phyloP scores from a whole-genome alignment of 2,113 vertebrate species.

The Oriolus oriolus region DNA sequence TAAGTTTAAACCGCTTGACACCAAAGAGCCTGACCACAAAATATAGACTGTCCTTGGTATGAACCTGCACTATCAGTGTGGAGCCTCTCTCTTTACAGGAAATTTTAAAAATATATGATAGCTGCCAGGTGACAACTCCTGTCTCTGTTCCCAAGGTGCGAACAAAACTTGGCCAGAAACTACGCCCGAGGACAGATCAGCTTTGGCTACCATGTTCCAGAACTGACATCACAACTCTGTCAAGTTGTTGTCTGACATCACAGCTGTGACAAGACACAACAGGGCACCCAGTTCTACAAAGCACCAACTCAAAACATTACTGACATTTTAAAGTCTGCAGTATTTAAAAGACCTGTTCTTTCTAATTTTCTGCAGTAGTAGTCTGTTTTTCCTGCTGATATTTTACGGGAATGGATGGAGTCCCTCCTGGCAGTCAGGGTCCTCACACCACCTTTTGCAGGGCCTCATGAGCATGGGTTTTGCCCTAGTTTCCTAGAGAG shows the following conservation, averaged over 20 bases:
- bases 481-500: neutral
- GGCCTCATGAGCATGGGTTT: neutral
- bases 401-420: neutral
- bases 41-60: neutral
- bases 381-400: neutral
- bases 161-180: neutral
- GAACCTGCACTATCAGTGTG: neutral
- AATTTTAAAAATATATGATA: accelerated
- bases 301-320: neutral
- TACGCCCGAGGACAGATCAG: neutral
- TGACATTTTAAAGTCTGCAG: neutral
- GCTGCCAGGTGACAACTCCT: neutral
- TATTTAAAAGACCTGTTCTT: neutral
- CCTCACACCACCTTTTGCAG: neutral
- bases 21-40: neutral
- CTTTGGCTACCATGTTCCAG: neutral
- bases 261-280: neutral
- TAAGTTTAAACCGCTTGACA: neutral
- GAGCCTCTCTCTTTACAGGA: neutral
- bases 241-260: too few species aligned
- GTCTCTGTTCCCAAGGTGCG: neutral
- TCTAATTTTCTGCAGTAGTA: neutral
- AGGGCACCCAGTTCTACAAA: neutral
- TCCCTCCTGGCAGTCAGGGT: neutral
- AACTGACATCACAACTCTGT: neutral